Conservation (phyloP, 2,797 vertebrate genomes). For the Artibeus jamaicensis region DNA sequence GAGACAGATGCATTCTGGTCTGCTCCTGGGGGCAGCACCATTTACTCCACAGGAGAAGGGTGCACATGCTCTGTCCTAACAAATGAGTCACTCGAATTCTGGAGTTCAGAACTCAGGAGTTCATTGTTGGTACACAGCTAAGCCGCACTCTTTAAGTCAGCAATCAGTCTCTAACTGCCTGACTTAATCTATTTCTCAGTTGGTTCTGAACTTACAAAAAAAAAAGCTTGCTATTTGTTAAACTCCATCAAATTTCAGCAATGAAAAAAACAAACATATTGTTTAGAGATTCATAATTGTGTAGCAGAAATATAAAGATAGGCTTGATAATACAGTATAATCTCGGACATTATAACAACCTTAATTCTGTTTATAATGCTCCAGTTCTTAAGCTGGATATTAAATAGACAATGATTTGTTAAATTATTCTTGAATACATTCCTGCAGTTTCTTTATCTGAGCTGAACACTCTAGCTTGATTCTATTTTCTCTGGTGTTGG, state of each 20-base stretch:
- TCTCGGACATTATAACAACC: neutral
- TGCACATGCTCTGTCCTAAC: neutral
- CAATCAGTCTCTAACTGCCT: neutral
- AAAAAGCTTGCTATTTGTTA: neutral
- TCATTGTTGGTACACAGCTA: neutral
- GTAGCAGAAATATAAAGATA: neutral
- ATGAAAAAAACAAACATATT: neutral
- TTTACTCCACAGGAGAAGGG: neutral
- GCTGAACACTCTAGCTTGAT: neutral
- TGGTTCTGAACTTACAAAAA: neutral
- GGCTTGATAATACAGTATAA: neutral
- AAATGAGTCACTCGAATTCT: neutral
- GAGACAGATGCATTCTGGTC: neutral
- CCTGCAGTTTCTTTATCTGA: neutral
- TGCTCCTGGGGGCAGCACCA: rapidly evolving
- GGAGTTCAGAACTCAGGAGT: neutral
- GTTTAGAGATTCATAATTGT: neutral
- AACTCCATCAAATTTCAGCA: neutral
- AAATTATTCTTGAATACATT: constrained; percentile 6
- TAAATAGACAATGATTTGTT: neutral
- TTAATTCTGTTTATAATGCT: neutral
- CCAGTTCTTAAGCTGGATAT: neutral
- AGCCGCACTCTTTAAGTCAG: neutral
- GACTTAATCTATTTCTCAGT: neutral
- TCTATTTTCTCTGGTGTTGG: neutral